Conservation (phyloP, 1,140 invertebrate genomes). For the Tetramorium parvispinum region DNA sequence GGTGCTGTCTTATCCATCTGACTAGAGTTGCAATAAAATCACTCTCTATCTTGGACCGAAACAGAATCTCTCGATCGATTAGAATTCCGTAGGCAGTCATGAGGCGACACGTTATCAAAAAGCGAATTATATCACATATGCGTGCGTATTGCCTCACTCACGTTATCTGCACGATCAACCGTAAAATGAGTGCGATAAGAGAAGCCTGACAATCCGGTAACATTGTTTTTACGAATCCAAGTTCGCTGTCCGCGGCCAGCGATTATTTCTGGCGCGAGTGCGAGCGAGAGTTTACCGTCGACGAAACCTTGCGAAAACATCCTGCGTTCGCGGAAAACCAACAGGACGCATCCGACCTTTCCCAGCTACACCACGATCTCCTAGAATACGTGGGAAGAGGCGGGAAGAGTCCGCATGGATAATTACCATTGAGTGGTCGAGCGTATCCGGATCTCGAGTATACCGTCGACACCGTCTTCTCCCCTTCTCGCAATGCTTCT, state of each 20-base stretch:
- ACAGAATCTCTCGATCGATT: slow-evolving; percentile 44
- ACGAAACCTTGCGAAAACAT: slow-evolving; percentile 76
- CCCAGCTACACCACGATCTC: background rate
- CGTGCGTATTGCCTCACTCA: background rate
- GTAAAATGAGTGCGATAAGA: slow-evolving; percentile 75
- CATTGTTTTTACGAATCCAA: slow-evolving; percentile 78
- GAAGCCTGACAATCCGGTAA: slow-evolving; percentile 46
- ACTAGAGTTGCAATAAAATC: slow-evolving; percentile 37
- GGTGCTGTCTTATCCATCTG: slow-evolving; percentile 27
- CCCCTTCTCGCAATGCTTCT: background rate
- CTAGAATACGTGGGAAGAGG: background rate
- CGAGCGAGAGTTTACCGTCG: slow-evolving; percentile 29
- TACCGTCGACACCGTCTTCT: background rate
- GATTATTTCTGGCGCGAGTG: slow-evolving; percentile 78
- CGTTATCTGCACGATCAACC: slow-evolving; percentile 60
- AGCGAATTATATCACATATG: background rate
- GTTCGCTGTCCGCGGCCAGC: slow-evolving; percentile 50
- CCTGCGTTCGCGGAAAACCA: slow-evolving; percentile 73
- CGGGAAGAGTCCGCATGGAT: background rate
- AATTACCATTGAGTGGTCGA: slow-evolving; percentile 27
- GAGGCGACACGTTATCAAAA: background rate
- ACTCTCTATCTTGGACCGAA: background rate
- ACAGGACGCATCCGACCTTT: slow-evolving; percentile 60
- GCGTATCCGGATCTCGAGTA: background rate
- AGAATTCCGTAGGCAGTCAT: background rate